Conservation (phyloP, 1,140 invertebrate genomes). For the Psilanteris sp. region DNA sequence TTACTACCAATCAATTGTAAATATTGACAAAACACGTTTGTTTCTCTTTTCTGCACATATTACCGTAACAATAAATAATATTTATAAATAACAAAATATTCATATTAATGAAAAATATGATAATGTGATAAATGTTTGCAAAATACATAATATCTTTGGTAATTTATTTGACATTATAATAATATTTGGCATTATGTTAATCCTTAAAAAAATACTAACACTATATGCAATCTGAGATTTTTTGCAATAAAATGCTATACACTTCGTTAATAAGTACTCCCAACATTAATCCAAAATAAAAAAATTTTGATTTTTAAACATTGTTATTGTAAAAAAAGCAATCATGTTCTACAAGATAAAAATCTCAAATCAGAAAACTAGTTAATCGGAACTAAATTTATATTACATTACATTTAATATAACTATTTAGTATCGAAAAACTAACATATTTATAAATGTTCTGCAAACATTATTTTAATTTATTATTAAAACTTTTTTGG, state of each 20-base stretch:
- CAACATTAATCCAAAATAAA: too few species aligned
- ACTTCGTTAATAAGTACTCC: conserved; percentile 34
- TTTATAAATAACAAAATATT: conserved; percentile 40
- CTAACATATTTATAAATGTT: conserved; percentile 3
- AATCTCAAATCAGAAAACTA: too few species aligned
- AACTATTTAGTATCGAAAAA: conserved; percentile 4
- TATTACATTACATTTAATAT: neutral
- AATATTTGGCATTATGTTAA: conserved; percentile 58
- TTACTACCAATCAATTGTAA: too few species aligned
- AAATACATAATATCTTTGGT: conserved; percentile 59
- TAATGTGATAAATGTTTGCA: conserved; percentile 35
- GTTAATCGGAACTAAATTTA: too few species aligned
- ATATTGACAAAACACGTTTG: conserved; percentile 20
- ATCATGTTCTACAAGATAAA: too few species aligned
- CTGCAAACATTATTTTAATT: neutral
- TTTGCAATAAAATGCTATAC: conserved; percentile 43
- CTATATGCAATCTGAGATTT: conserved; percentile 24
- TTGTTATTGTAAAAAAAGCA: too few species aligned
- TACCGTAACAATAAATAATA: conserved; percentile 50
- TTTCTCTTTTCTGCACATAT: conserved; percentile 20
- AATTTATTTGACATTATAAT: conserved; percentile 55
- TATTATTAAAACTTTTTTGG: conserved; percentile 2
- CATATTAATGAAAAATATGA: conserved; percentile 39
- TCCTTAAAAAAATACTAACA: conserved; percentile 45
- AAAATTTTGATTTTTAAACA: too few species aligned